These are phyloP conservation scores for Lynx canadensis DNA, from an alignment of 2,113 vertebrate species.

Conservation along the genomic window DNA sequence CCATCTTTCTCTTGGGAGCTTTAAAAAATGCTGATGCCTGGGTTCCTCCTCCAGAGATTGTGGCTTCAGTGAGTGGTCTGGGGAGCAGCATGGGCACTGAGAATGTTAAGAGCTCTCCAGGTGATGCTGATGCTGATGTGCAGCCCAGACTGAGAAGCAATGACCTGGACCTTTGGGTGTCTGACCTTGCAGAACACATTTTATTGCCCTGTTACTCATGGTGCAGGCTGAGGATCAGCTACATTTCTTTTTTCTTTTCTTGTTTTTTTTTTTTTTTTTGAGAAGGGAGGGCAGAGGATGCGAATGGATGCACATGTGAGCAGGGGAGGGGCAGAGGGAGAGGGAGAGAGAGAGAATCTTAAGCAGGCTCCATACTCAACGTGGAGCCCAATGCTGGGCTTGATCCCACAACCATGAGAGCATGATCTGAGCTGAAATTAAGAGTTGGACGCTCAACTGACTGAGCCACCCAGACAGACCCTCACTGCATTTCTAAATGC, in stretches of 20 bases:
- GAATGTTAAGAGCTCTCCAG: not conserved
- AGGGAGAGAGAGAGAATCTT: too few relatives aligned
- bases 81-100: accelerated
- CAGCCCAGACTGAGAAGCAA: not conserved
- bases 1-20: not conserved
- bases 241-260: not conserved
- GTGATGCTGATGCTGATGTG: not conserved
- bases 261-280: not conserved
- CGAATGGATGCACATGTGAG: too few relatives aligned
- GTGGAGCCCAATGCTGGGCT: too few relatives aligned
- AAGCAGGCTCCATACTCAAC: too few relatives aligned
- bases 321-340: too few relatives aligned
- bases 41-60: not conserved
- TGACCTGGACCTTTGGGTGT: not conserved
- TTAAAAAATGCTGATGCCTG: not conserved
- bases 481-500: not conserved
- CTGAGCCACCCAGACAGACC: too few relatives aligned
- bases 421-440: too few relatives aligned
- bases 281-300: too few relatives aligned
- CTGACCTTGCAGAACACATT: too few relatives aligned
- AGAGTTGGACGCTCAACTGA: too few relatives aligned
- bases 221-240: not conserved
- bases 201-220: not conserved
- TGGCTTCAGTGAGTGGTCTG: not conserved
- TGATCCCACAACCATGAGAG: too few relatives aligned